Conservation (phyloP, 2,888 invertebrate species). For the Spilosoma lubricipeda region DNA sequence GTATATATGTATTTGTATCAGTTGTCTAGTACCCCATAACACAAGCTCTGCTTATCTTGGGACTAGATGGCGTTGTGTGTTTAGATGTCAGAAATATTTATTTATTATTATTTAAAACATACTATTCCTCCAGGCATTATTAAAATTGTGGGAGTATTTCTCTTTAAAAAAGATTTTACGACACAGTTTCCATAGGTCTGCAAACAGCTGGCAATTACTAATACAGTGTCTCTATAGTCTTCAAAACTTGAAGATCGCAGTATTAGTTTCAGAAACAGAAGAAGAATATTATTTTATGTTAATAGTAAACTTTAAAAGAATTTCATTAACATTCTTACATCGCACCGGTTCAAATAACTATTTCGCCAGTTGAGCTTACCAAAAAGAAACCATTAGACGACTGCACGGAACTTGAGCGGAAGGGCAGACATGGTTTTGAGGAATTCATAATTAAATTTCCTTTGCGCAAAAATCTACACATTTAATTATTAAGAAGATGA, state of each 20-base stretch:
- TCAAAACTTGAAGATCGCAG: background rate
- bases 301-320: background rate
- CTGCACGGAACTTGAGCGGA: conserved; percentile 33
- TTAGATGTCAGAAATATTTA: too few relatives aligned
- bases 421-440: conserved; percentile 38
- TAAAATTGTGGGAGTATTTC: too few relatives aligned
- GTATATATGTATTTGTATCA: too few relatives aligned
- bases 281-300: background rate
- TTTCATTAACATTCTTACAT: background rate
- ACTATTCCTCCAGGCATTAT: too few relatives aligned
- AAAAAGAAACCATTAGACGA: conserved; percentile 46
- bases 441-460: conserved; percentile 50
- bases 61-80: too few relatives aligned
- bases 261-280: background rate
- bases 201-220: background rate
- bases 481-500: conserved; percentile 46
- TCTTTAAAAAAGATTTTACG: too few relatives aligned
- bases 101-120: too few relatives aligned
- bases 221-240: background rate
- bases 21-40: too few relatives aligned
- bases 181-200: too few relatives aligned
- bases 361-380: conserved; percentile 5
- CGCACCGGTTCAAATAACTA: background rate
- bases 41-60: too few relatives aligned
- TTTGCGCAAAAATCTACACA: conserved; percentile 39